These are phyloP conservation scores for Eubasilissa regina DNA, from an alignment of 1,140 invertebrate species.

Conservation along the genomic window DNA sequence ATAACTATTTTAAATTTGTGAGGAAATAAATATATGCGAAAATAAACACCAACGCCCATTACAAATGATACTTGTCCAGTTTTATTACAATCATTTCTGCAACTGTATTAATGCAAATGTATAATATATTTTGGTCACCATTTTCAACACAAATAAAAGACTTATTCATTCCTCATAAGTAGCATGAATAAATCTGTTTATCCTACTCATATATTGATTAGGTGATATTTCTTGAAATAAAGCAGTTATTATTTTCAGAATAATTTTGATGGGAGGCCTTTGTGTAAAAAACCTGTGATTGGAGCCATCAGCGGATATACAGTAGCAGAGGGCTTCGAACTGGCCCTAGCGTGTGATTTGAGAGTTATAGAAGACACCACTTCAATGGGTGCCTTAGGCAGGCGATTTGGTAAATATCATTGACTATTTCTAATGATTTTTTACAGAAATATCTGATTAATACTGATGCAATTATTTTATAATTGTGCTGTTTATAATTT, in stretches of 20 bases:
- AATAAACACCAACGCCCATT: no score
- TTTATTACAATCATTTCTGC: no score
- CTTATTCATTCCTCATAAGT: no score
- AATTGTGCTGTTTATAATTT: no score
- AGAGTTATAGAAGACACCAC: conserved; percentile 89
- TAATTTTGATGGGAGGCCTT: conserved; percentile 62
- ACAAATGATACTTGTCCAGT: no score
- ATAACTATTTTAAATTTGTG: no score
- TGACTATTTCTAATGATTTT: background rate
- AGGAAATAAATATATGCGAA: no score
- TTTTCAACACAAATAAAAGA: no score
- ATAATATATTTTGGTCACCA: no score
- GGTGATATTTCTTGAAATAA: background rate
- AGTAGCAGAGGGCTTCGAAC: conserved; percentile 90
- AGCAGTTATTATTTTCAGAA: background rate
- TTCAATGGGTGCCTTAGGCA: conserved; percentile 85
- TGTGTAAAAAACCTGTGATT: conserved; percentile 87
- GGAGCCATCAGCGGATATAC: conserved; percentile 91
- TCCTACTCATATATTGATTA: background rate
- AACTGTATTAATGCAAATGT: no score
- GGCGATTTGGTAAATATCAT: conserved; percentile 81
- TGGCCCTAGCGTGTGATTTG: conserved; percentile 93
- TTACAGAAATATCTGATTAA: background rate
- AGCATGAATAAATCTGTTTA: no score
- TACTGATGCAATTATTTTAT: background rate